Conservation (phyloP, 2,113 vertebrate species). For the Tyto alba region DNA sequence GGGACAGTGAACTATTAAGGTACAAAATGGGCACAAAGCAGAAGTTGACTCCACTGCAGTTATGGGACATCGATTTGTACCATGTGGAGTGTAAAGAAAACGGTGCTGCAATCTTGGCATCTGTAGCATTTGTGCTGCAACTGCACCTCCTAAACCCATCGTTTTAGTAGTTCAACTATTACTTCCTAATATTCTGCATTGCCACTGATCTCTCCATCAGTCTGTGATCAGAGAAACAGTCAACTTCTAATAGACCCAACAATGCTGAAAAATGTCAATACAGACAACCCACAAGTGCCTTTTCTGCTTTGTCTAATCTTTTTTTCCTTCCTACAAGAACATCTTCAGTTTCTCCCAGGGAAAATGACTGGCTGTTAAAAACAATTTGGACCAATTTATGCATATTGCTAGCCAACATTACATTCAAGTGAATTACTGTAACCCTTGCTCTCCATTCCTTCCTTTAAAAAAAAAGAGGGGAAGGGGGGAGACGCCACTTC, state of each 20-base stretch:
- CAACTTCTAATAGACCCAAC: not conserved
- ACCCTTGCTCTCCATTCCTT: conserved; percentile 31
- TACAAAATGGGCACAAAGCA: not conserved
- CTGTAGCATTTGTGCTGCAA: not conserved
- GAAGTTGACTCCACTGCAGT: not conserved
- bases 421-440: not conserved
- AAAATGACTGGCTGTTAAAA: not conserved
- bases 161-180: not conserved
- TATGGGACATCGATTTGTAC: not conserved
- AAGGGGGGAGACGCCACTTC: not conserved
- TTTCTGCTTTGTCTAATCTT: not conserved
- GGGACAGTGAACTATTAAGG: not conserved
- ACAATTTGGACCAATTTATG: not conserved
- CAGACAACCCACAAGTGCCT: not conserved
- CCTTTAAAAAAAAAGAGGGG: not conserved
- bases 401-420: not conserved
- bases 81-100: not conserved
- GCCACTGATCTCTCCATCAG: not conserved
- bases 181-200: not conserved
- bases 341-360: not conserved
- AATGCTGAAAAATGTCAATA: not conserved
- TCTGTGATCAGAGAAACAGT: not conserved
- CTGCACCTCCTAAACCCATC: not conserved
- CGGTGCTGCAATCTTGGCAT: not conserved
- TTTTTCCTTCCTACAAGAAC: not conserved